These are phyloP conservation scores for Cheilosia grossa DNA, from an alignment of 2,888 invertebrate genomes.

Conservation along the genomic window DNA sequence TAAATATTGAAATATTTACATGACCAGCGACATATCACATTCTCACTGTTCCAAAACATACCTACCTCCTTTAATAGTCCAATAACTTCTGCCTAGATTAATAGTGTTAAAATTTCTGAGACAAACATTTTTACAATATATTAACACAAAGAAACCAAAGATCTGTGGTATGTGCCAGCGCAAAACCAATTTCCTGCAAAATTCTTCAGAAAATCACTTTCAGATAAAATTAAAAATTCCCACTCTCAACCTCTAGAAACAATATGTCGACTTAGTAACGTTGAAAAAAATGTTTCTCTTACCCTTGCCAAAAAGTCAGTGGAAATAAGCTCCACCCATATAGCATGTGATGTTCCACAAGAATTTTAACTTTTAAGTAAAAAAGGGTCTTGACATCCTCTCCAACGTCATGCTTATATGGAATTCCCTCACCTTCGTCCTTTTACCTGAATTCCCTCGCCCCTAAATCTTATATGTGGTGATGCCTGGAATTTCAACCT, in stretches of 20 bases:
- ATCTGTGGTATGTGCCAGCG: neutral
- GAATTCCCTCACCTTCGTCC: too few species aligned
- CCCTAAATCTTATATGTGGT: neutral
- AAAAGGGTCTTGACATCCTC: conserved; percentile 19
- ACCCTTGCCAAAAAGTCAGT: neutral
- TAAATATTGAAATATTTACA: too few species aligned
- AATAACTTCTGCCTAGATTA: too few species aligned
- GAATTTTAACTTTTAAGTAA: conserved; percentile 30
- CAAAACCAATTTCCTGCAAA: conserved; percentile 23
- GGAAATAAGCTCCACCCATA: neutral
- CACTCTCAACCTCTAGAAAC: conserved; percentile 20
- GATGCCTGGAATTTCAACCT: conserved; percentile 26
- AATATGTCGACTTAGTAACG: conserved; percentile 45
- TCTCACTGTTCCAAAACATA: too few species aligned
- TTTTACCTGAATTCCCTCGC: neutral
- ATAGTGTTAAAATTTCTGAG: too few species aligned
- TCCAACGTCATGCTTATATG: neutral
- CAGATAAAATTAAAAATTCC: conserved; percentile 28
- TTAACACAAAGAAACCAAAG: neutral
- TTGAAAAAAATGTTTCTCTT: conserved; percentile 19
- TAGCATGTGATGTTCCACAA: conserved; percentile 16
- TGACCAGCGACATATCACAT: too few species aligned
- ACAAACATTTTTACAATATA: too few species aligned
- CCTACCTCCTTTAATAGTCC: too few species aligned
- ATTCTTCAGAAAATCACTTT: conserved; percentile 15